phyloP scores from a whole-genome alignment of 2,113 vertebrate genomes.

The Gallinago jamesoni region DNA sequence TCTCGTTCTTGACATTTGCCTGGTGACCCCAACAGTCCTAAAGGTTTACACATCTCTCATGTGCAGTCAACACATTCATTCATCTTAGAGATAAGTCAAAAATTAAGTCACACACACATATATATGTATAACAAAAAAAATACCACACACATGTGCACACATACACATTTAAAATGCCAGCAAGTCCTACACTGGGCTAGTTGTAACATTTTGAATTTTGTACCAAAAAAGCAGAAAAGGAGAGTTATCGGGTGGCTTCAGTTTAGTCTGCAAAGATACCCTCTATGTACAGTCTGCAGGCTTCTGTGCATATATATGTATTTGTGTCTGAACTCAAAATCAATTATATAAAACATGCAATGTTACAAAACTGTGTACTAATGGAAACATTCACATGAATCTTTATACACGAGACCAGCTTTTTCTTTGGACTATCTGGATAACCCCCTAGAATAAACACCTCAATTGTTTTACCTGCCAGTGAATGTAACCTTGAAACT shows the following conservation, averaged over 20 bases:
- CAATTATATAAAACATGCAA: background rate
- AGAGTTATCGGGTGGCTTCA: background rate
- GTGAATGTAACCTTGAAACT: background rate
- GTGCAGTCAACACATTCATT: background rate
- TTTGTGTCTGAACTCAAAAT: background rate
- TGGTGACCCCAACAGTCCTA: background rate
- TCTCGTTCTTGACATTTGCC: background rate
- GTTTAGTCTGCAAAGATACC: background rate
- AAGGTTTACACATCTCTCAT: background rate
- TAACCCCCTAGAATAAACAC: background rate
- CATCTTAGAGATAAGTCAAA: background rate
- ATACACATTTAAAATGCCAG: background rate
- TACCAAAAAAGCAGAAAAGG: background rate
- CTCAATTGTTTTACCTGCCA: background rate
- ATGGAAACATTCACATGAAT: background rate
- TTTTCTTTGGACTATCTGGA: background rate
- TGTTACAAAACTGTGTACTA: background rate
- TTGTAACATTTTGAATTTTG: background rate
- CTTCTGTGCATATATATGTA: background rate
- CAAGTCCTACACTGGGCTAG: background rate
- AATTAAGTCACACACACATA: background rate
- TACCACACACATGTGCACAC: rapidly evolving
- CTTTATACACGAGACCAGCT: background rate
- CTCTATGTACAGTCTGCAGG: background rate
- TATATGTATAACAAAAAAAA: background rate